These are phyloP conservation scores for Prunella himalayana DNA, from an alignment of 2,113 vertebrate genomes.

Conservation along the genomic window DNA sequence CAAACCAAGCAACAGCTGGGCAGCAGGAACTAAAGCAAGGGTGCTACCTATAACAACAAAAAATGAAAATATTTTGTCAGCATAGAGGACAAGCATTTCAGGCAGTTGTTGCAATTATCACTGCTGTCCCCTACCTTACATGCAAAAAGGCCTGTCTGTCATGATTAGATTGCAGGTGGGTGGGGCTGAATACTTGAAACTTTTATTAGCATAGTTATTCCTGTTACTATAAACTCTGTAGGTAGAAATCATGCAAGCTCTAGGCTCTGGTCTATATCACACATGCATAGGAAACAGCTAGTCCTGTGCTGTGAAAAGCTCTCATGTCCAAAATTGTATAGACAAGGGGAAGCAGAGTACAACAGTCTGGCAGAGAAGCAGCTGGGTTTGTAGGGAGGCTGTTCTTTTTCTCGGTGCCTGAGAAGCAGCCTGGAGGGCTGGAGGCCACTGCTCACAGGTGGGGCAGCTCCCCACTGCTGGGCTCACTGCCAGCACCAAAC, in stretches of 20 bases:
- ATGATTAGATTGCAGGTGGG: not conserved
- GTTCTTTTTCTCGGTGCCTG: not conserved
- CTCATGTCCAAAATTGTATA: not conserved
- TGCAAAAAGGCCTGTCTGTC: not conserved
- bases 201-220: not conserved
- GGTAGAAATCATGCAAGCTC: not conserved
- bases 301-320: not conserved
- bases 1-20: not conserved
- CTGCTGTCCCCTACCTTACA: not conserved
- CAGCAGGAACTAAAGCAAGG: not conserved
- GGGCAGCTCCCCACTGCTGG: not conserved
- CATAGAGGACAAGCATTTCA: not conserved
- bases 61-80: not conserved
- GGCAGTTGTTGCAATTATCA: not conserved
- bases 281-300: not conserved
- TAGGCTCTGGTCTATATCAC: not conserved
- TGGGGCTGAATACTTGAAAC: not conserved
- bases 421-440: not conserved
- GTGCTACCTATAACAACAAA: not conserved
- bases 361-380: not conserved
- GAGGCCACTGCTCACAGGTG: not conserved
- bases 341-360: not conserved
- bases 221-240: not conserved
- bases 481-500: not conserved
- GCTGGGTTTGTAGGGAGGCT: not conserved